Percentiles rank a stretch among this genome's conserved stretches.
Evolutionary conservation across 1,140 invertebrate genomes (phyloP).

Genomic region (Zaprionus vittiger): DNA sequence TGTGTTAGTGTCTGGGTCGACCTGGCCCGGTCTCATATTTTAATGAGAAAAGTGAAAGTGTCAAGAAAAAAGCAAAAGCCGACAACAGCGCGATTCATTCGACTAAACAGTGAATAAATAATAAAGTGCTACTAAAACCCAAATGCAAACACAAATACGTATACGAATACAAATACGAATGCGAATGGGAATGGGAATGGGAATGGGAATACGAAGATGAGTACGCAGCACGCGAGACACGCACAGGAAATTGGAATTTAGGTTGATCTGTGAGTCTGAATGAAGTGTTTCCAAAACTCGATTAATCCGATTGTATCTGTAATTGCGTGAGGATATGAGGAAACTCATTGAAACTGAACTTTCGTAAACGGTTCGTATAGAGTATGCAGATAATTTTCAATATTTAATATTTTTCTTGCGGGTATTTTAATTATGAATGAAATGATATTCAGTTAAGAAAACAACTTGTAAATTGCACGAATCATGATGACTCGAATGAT

Average conservation of each 20-base stretch:
- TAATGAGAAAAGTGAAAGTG: constrained; percentile 82
- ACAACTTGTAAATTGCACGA: background rate
- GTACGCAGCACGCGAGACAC: constrained; percentile 5
- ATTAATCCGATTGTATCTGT: background rate
- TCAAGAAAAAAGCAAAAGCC: constrained; percentile 63
- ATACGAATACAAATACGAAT: constrained; percentile 14
- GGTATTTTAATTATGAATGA: constrained; percentile 14
- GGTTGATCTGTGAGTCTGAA: constrained; percentile 1
- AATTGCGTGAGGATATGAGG: background rate
- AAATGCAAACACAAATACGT: constrained; percentile 45
- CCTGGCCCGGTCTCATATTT: constrained; percentile 60
- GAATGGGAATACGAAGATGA: background rate
- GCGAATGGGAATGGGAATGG: background rate
- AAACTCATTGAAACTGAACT: background rate
- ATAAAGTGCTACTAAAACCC: constrained; percentile 53
- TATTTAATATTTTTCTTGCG: background rate
- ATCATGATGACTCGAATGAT: constrained; percentile 6
- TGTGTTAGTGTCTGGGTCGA: constrained; percentile 22
- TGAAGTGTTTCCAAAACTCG: background rate
- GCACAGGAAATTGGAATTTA: constrained; percentile 9
- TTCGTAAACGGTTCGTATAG: background rate
- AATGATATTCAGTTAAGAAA: background rate
- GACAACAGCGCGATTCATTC: constrained; percentile 36
- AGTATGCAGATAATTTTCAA: too few species aligned
- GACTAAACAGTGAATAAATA: constrained; percentile 74